A percentile compares a stretch with the other conserved stretches of the same genome.
Evolutionary conservation across 2,888 invertebrate genomes (phyloP).

Genomic region (Zelleria hepariella): DNA sequence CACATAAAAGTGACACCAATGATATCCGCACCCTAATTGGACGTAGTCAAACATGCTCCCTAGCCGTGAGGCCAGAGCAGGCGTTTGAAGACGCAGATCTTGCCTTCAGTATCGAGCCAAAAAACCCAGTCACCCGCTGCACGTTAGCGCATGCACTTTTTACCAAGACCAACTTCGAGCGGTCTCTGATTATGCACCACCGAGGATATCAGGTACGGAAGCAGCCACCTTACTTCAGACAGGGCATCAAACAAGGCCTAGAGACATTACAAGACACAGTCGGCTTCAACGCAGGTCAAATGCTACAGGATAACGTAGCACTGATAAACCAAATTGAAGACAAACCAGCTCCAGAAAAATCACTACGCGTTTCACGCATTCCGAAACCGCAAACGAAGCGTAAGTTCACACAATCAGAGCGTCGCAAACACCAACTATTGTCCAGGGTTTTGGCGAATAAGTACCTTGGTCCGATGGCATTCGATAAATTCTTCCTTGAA

Average conservation of each 20-base stretch:
- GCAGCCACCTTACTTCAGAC: constrained; percentile 58
- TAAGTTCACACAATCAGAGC: constrained; percentile 56
- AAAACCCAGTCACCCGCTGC: constrained; percentile 53
- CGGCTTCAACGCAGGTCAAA: constrained; percentile 53
- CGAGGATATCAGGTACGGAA: constrained; percentile 43
- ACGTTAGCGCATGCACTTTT: constrained; percentile 64
- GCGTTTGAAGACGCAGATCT: constrained; percentile 57
- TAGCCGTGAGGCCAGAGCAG: constrained; percentile 53
- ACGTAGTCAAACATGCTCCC: constrained; percentile 56
- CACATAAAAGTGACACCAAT: constrained; percentile 39
- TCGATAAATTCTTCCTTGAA: constrained; percentile 59
- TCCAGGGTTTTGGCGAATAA: constrained; percentile 61
- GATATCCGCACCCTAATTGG: constrained; percentile 53
- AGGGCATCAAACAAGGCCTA: constrained; percentile 59
- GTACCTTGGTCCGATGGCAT: constrained; percentile 63
- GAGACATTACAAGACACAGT: constrained; percentile 64
- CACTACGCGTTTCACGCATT: constrained; percentile 45
- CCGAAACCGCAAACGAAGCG: constrained; percentile 37
- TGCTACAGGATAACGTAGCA: constrained; percentile 56
- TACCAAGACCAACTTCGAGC: constrained; percentile 60
- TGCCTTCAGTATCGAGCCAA: constrained; percentile 52
- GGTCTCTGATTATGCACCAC: constrained; percentile 55
- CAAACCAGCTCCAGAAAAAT: constrained; percentile 26
- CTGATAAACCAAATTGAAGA: constrained; percentile 46
- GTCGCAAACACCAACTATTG: constrained; percentile 45